A percentile compares a stretch with the other conserved stretches of the same genome.
Evolutionary conservation across 2,888 invertebrate genomes (phyloP).

Genomic region (Drosophila ustulata): DNA sequence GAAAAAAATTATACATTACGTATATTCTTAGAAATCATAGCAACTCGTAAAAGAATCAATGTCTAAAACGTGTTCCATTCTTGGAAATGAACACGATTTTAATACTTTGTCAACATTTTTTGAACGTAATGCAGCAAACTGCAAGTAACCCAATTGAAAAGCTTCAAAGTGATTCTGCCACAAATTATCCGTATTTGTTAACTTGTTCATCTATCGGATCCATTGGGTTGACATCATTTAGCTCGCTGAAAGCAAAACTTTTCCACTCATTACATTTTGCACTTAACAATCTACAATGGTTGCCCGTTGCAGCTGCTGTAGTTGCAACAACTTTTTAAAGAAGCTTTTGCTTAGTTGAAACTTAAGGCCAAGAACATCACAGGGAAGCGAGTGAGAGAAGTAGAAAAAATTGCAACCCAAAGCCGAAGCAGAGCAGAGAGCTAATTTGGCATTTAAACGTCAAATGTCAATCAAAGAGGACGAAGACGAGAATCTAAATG

Average conservation of each 20-base stretch:
- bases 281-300: slow-evolving; percentile 50
- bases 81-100: neutral
- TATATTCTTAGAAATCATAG: no score
- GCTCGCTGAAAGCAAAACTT: slow-evolving; percentile 41
- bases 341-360: slow-evolving; percentile 27
- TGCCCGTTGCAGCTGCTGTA: slow-evolving; percentile 29
- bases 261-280: slow-evolving; percentile 63
- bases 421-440: slow-evolving; percentile 50
- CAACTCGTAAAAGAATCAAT: no score
- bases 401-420: slow-evolving; percentile 13
- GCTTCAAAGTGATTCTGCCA: slow-evolving; percentile 37
- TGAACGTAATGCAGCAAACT: neutral
- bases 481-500: slow-evolving; percentile 12
- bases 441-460: slow-evolving; percentile 81
- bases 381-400: neutral
- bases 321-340: slow-evolving; percentile 43
- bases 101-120: neutral
- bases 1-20: no score
- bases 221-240: slow-evolving; percentile 36
- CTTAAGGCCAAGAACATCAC: slow-evolving; percentile 39
- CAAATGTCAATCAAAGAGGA: slow-evolving; percentile 77
- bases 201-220: slow-evolving; percentile 20
- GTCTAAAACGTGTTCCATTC: no score
- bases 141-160: slow-evolving; percentile 5
- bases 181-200: slow-evolving; percentile 4